Evolutionary conservation across 2,113 vertebrate genomes (phyloP).

Genomic region (Saguinus imperator): DNA sequence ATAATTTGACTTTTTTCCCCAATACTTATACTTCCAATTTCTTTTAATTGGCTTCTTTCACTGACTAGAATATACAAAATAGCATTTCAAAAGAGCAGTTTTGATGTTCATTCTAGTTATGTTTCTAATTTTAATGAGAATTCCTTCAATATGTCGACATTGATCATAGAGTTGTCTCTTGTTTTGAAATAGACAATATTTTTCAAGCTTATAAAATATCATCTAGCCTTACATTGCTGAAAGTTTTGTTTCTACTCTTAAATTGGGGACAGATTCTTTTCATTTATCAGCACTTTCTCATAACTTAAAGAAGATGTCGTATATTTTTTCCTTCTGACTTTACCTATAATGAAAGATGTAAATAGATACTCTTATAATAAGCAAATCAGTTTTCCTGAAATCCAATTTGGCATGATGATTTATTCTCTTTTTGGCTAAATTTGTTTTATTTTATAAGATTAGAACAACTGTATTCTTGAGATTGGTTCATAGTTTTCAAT

Average conservation of each 20-base stretch:
- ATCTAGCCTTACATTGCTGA: neutral
- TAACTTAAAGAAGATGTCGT: neutral
- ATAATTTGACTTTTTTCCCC: neutral
- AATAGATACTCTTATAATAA: neutral
- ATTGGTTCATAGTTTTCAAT: neutral
- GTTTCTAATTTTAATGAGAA: neutral
- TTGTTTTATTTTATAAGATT: neutral
- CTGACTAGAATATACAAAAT: neutral
- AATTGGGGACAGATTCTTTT: neutral
- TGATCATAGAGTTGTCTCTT: neutral
- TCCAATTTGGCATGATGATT: neutral
- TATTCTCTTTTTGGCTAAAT: neutral
- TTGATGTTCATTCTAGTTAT: neutral
- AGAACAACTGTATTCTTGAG: neutral
- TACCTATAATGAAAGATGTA: neutral
- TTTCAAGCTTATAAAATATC: neutral
- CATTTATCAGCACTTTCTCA: neutral
- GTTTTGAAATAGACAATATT: neutral
- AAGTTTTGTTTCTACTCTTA: neutral
- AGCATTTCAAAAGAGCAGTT: neutral
- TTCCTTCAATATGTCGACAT: neutral
- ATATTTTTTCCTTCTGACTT: neutral
- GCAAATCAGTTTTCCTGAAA: conserved; percentile 25
- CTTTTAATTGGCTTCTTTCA: neutral
- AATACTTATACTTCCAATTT: neutral